A percentile compares a stretch with the other conserved stretches of the same genome.
These are phyloP conservation scores for Pluvianellus socialis DNA, from an alignment of 2,113 vertebrate species.

Conservation along the genomic window DNA sequence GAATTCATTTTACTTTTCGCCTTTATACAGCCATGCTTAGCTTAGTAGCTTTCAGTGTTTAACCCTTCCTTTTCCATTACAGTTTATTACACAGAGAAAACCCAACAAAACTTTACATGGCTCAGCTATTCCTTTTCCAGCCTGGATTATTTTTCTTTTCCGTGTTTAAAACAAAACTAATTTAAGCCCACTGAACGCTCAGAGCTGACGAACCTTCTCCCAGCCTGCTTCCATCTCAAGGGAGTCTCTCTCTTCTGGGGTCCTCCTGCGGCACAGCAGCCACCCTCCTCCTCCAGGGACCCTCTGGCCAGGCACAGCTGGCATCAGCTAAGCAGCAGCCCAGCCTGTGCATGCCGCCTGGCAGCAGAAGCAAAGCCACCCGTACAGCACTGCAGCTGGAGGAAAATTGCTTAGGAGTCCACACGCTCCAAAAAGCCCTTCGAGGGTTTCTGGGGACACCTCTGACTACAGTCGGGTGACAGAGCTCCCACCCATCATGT, in stretches of 20 bases:
- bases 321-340: neutral
- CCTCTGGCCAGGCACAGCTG: neutral
- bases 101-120: neutral
- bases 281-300: neutral
- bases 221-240: neutral
- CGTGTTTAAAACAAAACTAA: neutral
- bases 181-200: neutral
- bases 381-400: neutral
- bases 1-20: neutral
- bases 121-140: neutral
- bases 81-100: neutral
- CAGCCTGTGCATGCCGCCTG: neutral
- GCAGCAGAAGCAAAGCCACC: neutral
- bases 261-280: neutral
- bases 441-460: neutral
- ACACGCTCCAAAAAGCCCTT: neutral
- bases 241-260: neutral
- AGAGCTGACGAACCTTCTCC: neutral
- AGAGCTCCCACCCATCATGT: fast-evolving
- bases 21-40: neutral
- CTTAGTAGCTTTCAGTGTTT: neutral
- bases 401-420: neutral
- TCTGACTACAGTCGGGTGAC: neutral
- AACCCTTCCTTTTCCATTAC: neutral
- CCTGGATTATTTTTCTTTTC: neutral